Evolutionary conservation across 2,888 invertebrate genomes (phyloP), one percentile per base, ranked within the genome.

Genomic region (Acrobeloides nanus): DNA sequence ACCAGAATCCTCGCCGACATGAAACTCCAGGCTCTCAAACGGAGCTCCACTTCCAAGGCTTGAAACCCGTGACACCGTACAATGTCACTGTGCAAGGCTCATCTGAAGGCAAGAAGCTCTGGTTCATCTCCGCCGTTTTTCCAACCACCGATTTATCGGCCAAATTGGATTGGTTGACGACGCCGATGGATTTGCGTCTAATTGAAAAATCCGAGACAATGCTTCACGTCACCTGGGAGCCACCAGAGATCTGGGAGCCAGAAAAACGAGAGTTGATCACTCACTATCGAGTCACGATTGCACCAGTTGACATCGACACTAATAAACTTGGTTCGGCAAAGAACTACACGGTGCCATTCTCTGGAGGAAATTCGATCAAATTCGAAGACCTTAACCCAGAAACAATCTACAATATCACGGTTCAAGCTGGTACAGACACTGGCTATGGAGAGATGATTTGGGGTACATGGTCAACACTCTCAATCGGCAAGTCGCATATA

Each of bases 321-420:
- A n/a, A n/a, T n/a, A n/a, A n/a, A n/a, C n/a, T n/a, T n/a, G n/a
- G n/a, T n/a, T n/a, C n/a, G n/a, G n/a, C 61, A 10, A 68, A 67
- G 58, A 71, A 68, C 55, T 73, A 67, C 62, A 73, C 68, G 3
- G 70, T 70, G 12, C 58, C 61, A 17, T 60, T 57, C 32, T 61
- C 59, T 12, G 57, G 68, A 42, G n/a, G n/a, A n/a, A 68, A 64
- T 46, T 60, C 66, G 10, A 72, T 73, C 50, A 59, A 60, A 26
- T 73, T 74, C 52, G 59, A 60, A 34, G 69, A 66, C 29, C 56
- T 73, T 15, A 53, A 37, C 2, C 72, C 73, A 3, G 64, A 67
- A 23, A 70, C 72, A 23, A 55, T 68, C 50, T 73, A 73, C 62
- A 72, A 73, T 51, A 73, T 73, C 56, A 74, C 74, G 5, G 73